phyloP scores from a whole-genome alignment of 2,888 invertebrate species.

The Gymnocheta viridis region DNA sequence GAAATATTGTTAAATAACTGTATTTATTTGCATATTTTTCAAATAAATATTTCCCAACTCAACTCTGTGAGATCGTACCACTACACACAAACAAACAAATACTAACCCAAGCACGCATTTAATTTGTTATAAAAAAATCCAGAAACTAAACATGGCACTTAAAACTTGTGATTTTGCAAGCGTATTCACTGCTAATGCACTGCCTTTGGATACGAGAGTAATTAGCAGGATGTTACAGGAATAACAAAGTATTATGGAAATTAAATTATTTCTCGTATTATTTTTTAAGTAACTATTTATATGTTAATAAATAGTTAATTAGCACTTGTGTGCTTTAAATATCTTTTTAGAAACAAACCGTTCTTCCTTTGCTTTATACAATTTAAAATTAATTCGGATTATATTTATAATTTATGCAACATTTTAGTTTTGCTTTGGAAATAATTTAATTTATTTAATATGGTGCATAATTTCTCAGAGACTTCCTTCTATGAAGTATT shows the following conservation, averaged over 20 bases:
- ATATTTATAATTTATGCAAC: too few species aligned
- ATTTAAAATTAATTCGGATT: too few species aligned
- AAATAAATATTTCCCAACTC: not conserved
- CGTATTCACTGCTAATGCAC: not conserved
- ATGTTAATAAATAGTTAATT: not conserved
- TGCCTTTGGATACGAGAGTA: not conserved
- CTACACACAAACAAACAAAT: not conserved
- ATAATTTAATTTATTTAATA: too few species aligned
- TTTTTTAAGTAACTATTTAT: not conserved
- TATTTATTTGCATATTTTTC: constrained; percentile 38
- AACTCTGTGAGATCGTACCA: not conserved
- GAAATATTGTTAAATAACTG: constrained; percentile 35
- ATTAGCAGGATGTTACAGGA: not conserved
- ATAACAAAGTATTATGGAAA: not conserved
- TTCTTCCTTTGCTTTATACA: too few species aligned
- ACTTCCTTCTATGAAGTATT: too few species aligned
- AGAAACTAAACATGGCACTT: constrained; percentile 1
- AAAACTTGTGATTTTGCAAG: not conserved
- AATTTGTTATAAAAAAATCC: not conserved
- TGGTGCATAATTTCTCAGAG: too few species aligned
- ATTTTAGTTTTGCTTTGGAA: too few species aligned
- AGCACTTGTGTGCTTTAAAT: not conserved
- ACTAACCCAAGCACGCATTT: not conserved
- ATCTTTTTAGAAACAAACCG: not conserved
- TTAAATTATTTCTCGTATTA: not conserved